These are phyloP conservation scores for Oncorhynchus keta DNA, from an alignment of 2,113 vertebrate species.

Conservation along the genomic window DNA sequence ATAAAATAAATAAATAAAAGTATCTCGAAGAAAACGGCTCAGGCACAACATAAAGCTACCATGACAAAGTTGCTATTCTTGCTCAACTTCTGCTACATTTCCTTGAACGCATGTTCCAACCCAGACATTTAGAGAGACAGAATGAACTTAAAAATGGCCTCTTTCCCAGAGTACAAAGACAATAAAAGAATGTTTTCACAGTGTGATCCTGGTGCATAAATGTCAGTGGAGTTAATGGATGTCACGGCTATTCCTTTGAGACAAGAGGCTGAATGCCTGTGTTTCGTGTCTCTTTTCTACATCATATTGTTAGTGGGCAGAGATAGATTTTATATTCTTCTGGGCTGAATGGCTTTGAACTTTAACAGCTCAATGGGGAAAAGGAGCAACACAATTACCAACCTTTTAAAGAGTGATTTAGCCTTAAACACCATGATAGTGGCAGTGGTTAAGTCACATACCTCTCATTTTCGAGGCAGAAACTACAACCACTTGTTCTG, in stretches of 20 bases:
- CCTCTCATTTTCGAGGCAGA: not conserved
- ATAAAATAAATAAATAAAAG: too few species aligned
- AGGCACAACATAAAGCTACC: too few species aligned
- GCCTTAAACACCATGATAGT: not conserved
- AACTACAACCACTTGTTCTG: not conserved
- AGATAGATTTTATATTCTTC: slow-evolving; percentile 16
- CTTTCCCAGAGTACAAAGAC: not conserved
- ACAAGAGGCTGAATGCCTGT: slow-evolving; percentile 8
- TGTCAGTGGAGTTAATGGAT: slow-evolving; percentile 8
- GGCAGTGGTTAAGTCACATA: not conserved
- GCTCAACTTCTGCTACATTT: too few species aligned
- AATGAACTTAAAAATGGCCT: too few species aligned
- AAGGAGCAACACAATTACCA: slow-evolving; percentile 6
- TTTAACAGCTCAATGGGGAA: slow-evolving; percentile 16
- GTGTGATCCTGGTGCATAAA: slow-evolving; percentile 6
- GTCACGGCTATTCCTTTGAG: slow-evolving; percentile 11
- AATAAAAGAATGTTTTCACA: not conserved
- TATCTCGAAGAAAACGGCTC: too few species aligned
- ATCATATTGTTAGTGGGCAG: too few species aligned
- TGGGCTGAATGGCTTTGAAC: not conserved
- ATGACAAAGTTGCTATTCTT: too few species aligned
- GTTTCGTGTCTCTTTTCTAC: slow-evolving; percentile 9
- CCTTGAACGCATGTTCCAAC: too few species aligned
- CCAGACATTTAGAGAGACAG: too few species aligned
- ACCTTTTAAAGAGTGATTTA: slow-evolving; percentile 21